Conservation (phyloP, 2,113 vertebrate genomes). For the Lipophrys pholis region DNA sequence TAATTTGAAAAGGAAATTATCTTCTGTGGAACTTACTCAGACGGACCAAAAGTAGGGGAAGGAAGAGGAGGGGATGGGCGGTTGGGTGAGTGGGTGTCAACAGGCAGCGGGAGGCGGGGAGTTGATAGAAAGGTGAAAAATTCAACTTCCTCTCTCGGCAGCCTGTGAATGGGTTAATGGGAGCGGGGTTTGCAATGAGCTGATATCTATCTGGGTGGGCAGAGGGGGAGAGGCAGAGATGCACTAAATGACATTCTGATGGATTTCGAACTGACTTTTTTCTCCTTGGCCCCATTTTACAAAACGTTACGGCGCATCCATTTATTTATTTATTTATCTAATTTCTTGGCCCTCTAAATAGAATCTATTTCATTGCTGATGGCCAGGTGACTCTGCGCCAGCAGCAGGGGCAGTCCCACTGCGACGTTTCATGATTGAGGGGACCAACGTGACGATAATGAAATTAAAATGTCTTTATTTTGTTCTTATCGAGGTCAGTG, state of each 20-base stretch:
- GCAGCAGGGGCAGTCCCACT: constrained; percentile 39
- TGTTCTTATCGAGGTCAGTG: constrained; percentile 17
- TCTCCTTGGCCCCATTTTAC: constrained; percentile 76
- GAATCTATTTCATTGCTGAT: constrained; percentile 68
- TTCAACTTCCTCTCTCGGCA: constrained; percentile 42
- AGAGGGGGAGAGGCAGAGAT: constrained; percentile 44
- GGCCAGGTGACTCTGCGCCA: constrained; percentile 53
- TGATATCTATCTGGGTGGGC: constrained; percentile 65
- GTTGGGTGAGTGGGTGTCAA: constrained; percentile 32
- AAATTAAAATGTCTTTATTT: constrained; percentile 47
- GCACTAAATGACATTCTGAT: constrained; percentile 79
- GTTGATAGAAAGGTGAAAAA: constrained; percentile 58
- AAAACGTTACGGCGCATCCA: constrained; percentile 32
- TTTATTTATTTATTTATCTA: constrained; percentile 60
- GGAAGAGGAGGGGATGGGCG: neutral
- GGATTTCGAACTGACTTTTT: constrained; percentile 75
- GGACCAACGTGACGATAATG: constrained; percentile 39
- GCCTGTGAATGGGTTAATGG: constrained; percentile 74
- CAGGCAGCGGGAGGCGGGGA: constrained; percentile 1
- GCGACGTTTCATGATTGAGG: constrained; percentile 48
- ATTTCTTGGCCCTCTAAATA: constrained; percentile 42
- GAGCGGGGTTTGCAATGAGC: constrained; percentile 59
- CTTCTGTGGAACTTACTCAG: constrained; percentile 78
- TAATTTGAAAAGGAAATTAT: constrained; percentile 86
- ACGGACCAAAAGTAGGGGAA: constrained; percentile 59